Evolutionary conservation across 2,888 invertebrate species (phyloP).

Genomic region (Apoda limacodes): DNA sequence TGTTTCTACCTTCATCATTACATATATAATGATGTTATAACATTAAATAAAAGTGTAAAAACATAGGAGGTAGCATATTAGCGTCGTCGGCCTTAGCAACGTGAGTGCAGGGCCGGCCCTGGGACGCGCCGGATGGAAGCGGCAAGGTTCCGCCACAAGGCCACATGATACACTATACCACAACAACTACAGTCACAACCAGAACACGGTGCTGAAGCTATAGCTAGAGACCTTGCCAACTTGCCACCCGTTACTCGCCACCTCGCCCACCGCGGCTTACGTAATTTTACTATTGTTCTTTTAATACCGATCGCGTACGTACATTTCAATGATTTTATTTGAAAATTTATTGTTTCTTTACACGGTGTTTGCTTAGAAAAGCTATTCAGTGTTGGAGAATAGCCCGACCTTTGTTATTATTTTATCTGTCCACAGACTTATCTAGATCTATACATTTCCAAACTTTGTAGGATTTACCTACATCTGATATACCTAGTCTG

Average conservation of each 20-base stretch:
- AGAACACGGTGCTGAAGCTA: too few species aligned
- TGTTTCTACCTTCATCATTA: too few species aligned
- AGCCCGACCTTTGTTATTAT: too few species aligned
- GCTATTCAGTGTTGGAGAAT: too few species aligned
- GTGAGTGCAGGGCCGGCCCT: conserved; percentile 48
- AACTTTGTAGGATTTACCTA: too few species aligned
- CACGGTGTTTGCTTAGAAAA: too few species aligned
- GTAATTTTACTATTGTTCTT: conserved; percentile 33
- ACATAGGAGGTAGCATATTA: conserved; percentile 12
- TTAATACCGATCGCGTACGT: conserved; percentile 9
- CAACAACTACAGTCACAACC: too few species aligned
- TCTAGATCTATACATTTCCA: too few species aligned
- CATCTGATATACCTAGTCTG: too few species aligned
- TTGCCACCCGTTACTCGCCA: conserved; percentile 25
- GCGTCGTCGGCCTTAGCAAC: conserved; percentile 19
- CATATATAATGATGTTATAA: conserved; percentile 11
- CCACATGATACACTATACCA: conserved; percentile 30
- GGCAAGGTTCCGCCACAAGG: conserved; percentile 52
- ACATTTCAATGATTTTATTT: background rate
- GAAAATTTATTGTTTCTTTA: too few species aligned
- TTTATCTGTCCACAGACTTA: too few species aligned
- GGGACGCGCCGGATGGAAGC: conserved; percentile 62
- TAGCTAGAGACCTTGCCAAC: conserved; percentile 27
- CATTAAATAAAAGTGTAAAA: conserved; percentile 10
- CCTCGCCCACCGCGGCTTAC: conserved; percentile 40